Base-by-base conservation (phyloP, 1,140 invertebrate genomes). In the Nasonia vitripennis region DNA sequence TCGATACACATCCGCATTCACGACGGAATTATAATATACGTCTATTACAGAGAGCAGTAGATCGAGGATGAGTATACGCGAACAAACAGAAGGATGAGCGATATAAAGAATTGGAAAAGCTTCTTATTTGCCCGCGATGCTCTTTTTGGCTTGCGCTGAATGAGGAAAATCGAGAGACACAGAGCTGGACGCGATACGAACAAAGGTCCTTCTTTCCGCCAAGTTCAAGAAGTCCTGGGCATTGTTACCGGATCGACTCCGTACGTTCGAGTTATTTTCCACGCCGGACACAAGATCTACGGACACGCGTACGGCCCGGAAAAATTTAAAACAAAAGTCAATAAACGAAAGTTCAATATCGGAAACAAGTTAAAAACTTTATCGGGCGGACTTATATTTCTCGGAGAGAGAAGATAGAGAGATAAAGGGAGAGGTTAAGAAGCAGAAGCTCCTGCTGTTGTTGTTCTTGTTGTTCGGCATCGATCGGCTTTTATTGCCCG, bases 301-400 rank as follows among this genome's bases (percentile, higher is more conserved):
- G 48, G 1, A 5, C 10, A 11, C 31, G 71, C 27, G 71, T 4
- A 27, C 34, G 41, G 31, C 17, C 17, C n/a, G 71, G 67, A 20
- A 73, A 79, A 84, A 79, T 84, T 84, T 78, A 51, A 84, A 79
- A 84, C 77, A 73, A 84, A 84, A 84, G 77, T 79, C 67, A 79
- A 10, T 71, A 48, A 85, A 85, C 62, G 75, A 85, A 85, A 85
- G 77, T 80, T 75, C 83, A 37, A 79, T 67, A 75, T 80, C 23
- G 77, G 62, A 79, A 67, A 71, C 45, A 79, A 84, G 67, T 79
- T 84, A 62, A 74, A 84, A 84, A 79, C 45, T 84, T 79, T 73
- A 73, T 84, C 41, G 17, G 7, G 6, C 6, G 9, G 55, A 78
- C 81, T 83, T 62, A 45, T 67, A 67, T 75, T 67, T 55, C 2